Percentiles rank a stretch among this genome's conserved stretches.
Evolutionary conservation across 2,888 invertebrate genomes (phyloP).

Genomic region (Zelleria hepariella): DNA sequence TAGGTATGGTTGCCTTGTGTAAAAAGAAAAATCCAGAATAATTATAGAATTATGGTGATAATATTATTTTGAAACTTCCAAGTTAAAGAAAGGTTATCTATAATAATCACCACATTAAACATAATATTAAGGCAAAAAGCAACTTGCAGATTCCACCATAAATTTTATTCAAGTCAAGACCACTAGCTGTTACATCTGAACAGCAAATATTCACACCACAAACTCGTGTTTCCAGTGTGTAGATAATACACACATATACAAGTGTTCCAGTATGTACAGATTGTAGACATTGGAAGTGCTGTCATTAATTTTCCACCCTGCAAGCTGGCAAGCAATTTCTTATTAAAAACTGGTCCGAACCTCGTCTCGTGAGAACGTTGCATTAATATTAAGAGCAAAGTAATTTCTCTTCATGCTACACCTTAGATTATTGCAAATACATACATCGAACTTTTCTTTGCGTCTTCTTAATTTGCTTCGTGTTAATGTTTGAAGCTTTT

Average conservation of each 20-base stretch:
- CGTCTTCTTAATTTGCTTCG: not conserved
- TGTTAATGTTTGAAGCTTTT: not conserved
- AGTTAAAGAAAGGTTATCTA: no score
- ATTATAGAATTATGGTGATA: no score
- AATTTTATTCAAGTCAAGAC: no score
- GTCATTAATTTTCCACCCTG: conserved; percentile 40
- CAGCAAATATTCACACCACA: not conserved
- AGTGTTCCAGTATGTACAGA: not conserved
- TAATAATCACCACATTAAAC: no score
- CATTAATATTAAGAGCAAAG: conserved; percentile 21
- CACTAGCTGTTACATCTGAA: no score
- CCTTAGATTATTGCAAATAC: not conserved
- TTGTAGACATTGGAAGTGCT: conserved; percentile 15
- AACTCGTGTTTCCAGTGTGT: not conserved
- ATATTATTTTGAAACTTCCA: no score
- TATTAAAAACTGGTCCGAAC: conserved; percentile 44
- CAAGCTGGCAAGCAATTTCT: conserved; percentile 34
- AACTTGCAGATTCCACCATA: no score
- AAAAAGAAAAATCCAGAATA: no score
- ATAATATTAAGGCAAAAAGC: no score
- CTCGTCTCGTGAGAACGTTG: conserved; percentile 23
- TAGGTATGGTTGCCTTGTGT: no score
- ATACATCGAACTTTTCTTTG: not conserved
- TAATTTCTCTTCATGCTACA: not conserved
- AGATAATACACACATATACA: not conserved